phyloP scores from a whole-genome alignment of 2,797 vertebrate species.

The Arnoldichthys spilopterus region DNA sequence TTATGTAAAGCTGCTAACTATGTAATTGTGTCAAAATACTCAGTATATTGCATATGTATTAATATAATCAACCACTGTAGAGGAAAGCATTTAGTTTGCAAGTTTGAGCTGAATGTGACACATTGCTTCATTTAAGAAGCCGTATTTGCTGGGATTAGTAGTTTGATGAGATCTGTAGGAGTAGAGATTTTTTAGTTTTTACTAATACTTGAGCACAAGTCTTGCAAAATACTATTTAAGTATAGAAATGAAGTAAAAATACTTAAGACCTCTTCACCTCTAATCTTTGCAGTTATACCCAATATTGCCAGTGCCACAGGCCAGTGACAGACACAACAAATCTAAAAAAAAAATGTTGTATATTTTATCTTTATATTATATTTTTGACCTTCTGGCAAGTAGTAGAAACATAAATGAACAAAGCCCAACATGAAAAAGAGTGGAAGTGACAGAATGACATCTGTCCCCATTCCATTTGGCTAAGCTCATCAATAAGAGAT shows the following conservation, averaged over 20 bases:
- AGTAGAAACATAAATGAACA: slow-evolving; percentile 6
- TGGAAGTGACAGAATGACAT: slow-evolving; percentile 34
- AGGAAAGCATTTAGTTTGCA: too few relatives aligned
- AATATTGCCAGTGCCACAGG: neutral
- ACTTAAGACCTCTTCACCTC: neutral
- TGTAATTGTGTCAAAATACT: neutral
- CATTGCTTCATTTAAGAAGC: too few relatives aligned
- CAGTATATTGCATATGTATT: neutral
- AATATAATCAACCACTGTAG: neutral
- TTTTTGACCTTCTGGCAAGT: slow-evolving; percentile 1
- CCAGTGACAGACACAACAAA: neutral
- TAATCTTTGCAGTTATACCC: neutral
- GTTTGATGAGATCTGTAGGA: too few relatives aligned
- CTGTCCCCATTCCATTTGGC: neutral
- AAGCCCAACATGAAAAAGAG: slow-evolving; percentile 12
- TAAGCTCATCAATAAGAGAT: slow-evolving; percentile 38
- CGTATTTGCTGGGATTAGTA: neutral
- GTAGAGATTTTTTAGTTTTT: too few relatives aligned
- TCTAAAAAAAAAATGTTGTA: neutral
- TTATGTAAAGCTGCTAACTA: neutral
- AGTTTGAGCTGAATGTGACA: neutral
- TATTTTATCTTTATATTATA: neutral
- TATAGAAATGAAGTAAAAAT: neutral
- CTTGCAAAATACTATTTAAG: neutral
- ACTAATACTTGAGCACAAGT: too few relatives aligned